phyloP scores from a whole-genome alignment of 2,888 invertebrate genomes.

The Calameuta filiformis region DNA sequence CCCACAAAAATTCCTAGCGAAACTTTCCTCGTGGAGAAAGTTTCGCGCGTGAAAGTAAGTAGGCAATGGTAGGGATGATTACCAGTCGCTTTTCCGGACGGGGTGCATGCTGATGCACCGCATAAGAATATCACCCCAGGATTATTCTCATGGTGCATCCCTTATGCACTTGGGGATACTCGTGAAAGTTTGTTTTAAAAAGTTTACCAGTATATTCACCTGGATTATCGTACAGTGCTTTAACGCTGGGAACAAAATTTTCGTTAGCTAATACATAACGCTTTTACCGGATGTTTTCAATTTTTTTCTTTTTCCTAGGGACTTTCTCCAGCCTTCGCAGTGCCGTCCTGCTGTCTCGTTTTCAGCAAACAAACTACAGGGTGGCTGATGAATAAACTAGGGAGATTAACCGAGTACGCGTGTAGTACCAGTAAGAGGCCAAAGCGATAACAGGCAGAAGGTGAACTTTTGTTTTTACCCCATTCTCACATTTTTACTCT shows the following conservation, averaged over 20 bases:
- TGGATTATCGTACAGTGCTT: background rate
- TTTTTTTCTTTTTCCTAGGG: background rate
- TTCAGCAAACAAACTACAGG: background rate
- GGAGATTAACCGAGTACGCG: conserved; percentile 33
- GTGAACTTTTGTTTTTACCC: conserved; percentile 32
- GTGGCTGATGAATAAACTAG: background rate
- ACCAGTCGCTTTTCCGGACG: background rate
- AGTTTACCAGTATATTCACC: background rate
- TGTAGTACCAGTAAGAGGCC: conserved; percentile 11
- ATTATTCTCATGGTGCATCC: background rate
- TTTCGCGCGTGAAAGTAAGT: conserved; percentile 14
- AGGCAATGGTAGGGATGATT: background rate
- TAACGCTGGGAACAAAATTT: background rate
- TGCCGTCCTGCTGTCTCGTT: background rate
- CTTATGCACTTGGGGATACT: background rate
- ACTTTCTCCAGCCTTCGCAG: background rate
- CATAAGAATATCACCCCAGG: background rate
- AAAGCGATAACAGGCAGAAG: conserved; percentile 5
- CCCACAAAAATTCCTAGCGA: conserved; percentile 12
- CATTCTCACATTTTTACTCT: conserved; percentile 30
- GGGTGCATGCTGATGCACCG: background rate
- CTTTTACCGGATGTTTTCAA: background rate
- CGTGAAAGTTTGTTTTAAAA: background rate
- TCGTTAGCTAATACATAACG: background rate
- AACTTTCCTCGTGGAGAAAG: conserved; percentile 16